Conservation (phyloP, 2,113 vertebrate genomes). For the Halcyon malimbica region DNA sequence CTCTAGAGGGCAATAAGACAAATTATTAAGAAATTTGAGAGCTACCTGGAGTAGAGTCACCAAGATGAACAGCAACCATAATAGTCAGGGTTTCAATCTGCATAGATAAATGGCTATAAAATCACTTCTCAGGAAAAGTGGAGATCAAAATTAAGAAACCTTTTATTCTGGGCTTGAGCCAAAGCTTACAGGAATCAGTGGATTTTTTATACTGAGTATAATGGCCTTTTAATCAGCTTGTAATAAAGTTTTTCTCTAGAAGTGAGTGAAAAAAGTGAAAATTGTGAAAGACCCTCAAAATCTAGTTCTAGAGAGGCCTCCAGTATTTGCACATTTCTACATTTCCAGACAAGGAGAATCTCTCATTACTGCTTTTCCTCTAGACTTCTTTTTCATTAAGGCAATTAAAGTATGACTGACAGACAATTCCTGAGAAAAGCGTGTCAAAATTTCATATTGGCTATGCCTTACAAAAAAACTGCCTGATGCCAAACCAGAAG, state of each 20-base stretch:
- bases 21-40: too few species aligned
- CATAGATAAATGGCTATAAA: too few species aligned
- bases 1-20: too few species aligned
- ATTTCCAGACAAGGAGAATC: background rate
- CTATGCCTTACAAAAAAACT: background rate
- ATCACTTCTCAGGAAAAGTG: too few species aligned
- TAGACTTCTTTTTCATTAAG: background rate
- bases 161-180: background rate
- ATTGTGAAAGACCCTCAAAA: rapidly evolving
- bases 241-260: background rate
- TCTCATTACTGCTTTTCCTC: background rate
- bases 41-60: too few species aligned
- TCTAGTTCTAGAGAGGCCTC: background rate
- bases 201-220: background rate
- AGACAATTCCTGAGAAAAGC: background rate
- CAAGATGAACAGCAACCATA: too few species aligned
- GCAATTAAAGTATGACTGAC: background rate
- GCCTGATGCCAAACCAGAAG: background rate
- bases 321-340: background rate
- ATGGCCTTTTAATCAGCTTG: background rate
- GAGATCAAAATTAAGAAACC: background rate
- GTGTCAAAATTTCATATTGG: background rate
- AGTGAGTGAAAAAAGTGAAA: background rate
- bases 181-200: background rate
- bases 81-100: too few species aligned